These are phyloP conservation scores for Tupaia chinensis DNA, from an alignment of 2,113 vertebrate species.

Conservation along the genomic window DNA sequence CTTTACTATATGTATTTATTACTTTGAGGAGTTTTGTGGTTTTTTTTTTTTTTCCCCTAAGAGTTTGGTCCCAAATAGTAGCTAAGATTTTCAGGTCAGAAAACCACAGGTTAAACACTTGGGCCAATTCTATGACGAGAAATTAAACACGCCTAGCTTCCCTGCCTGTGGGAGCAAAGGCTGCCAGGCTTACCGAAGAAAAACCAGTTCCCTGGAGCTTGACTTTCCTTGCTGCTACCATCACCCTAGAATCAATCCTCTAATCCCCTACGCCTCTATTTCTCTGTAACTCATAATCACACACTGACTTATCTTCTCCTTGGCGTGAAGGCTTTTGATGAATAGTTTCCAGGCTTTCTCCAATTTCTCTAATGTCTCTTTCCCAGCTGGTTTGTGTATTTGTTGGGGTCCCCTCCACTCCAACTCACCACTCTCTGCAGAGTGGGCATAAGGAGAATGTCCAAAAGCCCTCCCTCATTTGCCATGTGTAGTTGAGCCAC, in stretches of 20 bases:
- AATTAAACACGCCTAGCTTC: not conserved
- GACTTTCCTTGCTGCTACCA: not conserved
- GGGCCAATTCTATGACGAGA: not conserved
- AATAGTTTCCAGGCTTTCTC: not conserved
- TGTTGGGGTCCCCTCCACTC: not conserved
- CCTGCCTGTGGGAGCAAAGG: not conserved
- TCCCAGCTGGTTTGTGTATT: not conserved
- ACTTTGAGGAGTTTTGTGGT: too few relatives aligned
- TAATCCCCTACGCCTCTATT: not conserved
- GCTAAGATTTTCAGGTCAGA: not conserved
- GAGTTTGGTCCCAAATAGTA: not conserved
- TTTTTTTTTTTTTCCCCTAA: not conserved
- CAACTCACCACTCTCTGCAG: not conserved
- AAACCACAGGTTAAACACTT: not conserved
- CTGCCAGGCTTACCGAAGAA: not conserved
- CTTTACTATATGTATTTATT: too few relatives aligned
- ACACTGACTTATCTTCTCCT: not conserved
- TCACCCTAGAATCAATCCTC: not conserved
- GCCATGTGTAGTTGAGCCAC: not conserved
- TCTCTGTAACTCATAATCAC: not conserved
- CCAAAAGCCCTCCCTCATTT: not conserved
- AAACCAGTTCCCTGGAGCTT: not conserved
- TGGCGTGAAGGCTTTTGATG: not conserved
- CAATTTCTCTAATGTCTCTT: constrained; percentile 15
- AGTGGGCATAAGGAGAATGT: accelerated